Conservation (phyloP, 2,888 invertebrate genomes). For the Stenodema calcarata region DNA sequence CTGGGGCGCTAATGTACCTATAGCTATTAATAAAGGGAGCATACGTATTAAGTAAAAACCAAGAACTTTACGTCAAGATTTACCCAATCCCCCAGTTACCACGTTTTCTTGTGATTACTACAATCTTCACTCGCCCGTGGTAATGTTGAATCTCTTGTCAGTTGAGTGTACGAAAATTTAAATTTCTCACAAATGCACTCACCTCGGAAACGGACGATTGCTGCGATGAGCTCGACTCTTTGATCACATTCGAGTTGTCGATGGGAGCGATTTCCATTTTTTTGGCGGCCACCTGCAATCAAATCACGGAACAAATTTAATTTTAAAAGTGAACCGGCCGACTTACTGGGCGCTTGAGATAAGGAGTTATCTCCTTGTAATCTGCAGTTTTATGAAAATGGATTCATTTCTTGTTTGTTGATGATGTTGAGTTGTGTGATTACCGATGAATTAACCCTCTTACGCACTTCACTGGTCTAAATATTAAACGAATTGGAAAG, state of each 20-base stretch:
- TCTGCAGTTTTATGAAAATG: background rate
- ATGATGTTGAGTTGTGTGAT: background rate
- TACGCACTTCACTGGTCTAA: too few species aligned
- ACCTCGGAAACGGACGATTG: conserved; percentile 50
- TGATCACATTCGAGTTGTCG: conserved; percentile 48
- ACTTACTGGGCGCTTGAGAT: background rate
- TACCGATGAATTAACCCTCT: too few species aligned
- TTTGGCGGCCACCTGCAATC: conserved; percentile 10
- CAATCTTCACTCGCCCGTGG: too few species aligned
- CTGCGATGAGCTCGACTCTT: conserved; percentile 47
- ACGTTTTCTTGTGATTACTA: too few species aligned
- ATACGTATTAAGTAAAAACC: too few species aligned
- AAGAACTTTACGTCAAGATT: too few species aligned
- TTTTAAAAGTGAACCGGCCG: background rate
- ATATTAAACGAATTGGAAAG: too few species aligned
- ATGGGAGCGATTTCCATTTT: conserved; percentile 50
- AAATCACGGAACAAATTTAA: background rate
- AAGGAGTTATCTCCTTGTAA: background rate
- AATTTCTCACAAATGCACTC: background rate
- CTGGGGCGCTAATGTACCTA: too few species aligned
- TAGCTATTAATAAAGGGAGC: too few species aligned
- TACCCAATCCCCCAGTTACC: too few species aligned
- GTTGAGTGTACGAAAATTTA: too few species aligned
- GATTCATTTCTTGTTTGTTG: background rate
- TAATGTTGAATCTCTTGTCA: too few species aligned